Conservation (phyloP, 2,113 vertebrate genomes). For the Amia ocellicauda region DNA sequence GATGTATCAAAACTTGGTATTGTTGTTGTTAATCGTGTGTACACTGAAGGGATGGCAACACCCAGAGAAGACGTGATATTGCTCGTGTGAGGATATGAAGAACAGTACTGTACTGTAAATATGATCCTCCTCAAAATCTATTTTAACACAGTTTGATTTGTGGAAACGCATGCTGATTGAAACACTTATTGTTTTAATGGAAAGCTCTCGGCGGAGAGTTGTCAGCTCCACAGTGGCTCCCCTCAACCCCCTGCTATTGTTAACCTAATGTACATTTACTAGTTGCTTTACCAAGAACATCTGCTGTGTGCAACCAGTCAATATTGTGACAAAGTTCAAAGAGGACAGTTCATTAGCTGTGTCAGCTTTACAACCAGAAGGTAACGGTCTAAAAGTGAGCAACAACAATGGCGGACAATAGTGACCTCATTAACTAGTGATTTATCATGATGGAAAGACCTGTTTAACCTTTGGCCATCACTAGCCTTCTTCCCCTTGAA, state of each 20-base stretch:
- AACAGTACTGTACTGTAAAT: too few relatives aligned
- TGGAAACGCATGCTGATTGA: too few relatives aligned
- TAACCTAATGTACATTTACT: slow-evolving; percentile 55
- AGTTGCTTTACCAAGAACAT: slow-evolving; percentile 69
- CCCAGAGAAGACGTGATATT: too few relatives aligned
- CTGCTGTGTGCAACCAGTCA: slow-evolving; percentile 89
- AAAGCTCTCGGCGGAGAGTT: slow-evolving; percentile 7
- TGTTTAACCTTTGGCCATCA: slow-evolving; percentile 91
- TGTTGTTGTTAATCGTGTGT: too few relatives aligned
- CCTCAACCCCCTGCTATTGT: slow-evolving; percentile 45
- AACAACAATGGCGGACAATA: slow-evolving; percentile 84
- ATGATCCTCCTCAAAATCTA: too few relatives aligned
- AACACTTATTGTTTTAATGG: neutral
- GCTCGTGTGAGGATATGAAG: too few relatives aligned
- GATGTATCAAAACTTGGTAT: too few relatives aligned
- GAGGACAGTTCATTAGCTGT: slow-evolving; percentile 88
- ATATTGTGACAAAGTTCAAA: slow-evolving; percentile 97
- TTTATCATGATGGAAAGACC: slow-evolving; percentile 98
- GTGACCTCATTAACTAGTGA: slow-evolving; percentile 96
- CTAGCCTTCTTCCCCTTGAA: slow-evolving; percentile 72
- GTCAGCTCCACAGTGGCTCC: slow-evolving; percentile 60
- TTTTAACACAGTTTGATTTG: too few relatives aligned
- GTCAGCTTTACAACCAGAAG: slow-evolving; percentile 96
- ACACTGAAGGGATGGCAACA: too few relatives aligned
- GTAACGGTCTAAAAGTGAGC: slow-evolving; percentile 87